Conservation (phyloP, 1,140 invertebrate species). For the Eriocheir sinensis region DNA sequence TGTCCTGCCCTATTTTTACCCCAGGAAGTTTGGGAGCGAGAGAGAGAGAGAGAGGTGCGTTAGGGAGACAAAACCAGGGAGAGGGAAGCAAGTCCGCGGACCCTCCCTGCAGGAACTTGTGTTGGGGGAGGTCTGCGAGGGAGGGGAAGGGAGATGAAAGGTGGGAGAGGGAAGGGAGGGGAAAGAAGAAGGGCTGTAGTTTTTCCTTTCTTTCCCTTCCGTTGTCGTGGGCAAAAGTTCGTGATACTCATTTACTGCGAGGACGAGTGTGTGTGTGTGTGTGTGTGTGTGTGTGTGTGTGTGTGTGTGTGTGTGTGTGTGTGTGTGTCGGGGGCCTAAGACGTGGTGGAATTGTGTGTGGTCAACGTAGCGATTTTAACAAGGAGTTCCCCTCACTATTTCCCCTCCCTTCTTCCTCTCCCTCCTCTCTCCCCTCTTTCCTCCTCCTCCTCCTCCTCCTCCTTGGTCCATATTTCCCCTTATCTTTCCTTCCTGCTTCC, state of each 20-base stretch:
- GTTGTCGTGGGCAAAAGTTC: neutral
- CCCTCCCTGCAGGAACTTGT: neutral
- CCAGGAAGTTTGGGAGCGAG: neutral
- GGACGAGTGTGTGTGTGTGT: neutral
- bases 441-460: neutral
- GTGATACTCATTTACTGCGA: neutral
- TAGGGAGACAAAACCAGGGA: neutral
- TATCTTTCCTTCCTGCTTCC: neutral
- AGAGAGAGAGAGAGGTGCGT: neutral
- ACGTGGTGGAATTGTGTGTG: neutral
- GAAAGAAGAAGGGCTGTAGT: neutral
- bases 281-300: neutral
- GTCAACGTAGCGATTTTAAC: neutral
- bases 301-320: conserved; percentile 22
- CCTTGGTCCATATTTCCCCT: neutral
- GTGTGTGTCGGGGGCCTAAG: neutral
- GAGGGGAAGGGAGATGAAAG: neutral
- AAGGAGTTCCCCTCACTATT: neutral
- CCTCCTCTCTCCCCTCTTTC: neutral
- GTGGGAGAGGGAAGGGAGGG: neutral
- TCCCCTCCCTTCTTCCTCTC: neutral
- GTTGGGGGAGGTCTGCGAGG: neutral
- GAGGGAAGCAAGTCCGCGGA: neutral
- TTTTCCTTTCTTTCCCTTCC: neutral
- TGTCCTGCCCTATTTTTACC: neutral